Evolutionary conservation across 2,113 vertebrate species (phyloP).

Genomic region (Rallus limicola): DNA sequence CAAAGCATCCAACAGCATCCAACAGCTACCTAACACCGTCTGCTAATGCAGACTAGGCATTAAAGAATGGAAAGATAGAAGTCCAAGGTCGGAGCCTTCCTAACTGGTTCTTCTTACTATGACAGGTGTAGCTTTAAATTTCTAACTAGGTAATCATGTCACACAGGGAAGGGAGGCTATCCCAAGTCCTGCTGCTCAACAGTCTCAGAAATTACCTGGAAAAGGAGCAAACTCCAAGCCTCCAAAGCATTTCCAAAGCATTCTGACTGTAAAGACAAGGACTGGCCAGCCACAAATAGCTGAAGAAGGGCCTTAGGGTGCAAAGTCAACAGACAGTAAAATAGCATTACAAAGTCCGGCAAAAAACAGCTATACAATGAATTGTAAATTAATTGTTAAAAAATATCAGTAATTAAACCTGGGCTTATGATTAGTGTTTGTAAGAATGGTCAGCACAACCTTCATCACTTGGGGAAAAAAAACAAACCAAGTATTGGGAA

Average conservation of each 20-base stretch:
- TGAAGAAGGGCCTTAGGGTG: background rate
- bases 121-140: background rate
- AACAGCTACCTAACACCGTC: background rate
- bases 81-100: background rate
- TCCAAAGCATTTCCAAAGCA: background rate
- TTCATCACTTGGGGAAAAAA: background rate
- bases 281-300: accelerated
- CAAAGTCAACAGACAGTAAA: background rate
- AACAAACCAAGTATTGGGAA: background rate
- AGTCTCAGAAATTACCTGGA: background rate
- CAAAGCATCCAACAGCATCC: background rate
- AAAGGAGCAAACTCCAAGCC: background rate
- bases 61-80: background rate
- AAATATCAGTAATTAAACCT: background rate
- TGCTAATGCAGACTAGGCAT: background rate
- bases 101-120: background rate
- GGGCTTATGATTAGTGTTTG: background rate
- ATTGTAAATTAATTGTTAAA: background rate
- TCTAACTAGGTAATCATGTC: background rate
- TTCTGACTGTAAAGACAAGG: background rate
- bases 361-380: background rate
- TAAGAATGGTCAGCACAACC: background rate
- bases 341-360: background rate
- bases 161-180: background rate
- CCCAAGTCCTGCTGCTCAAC: background rate